These are phyloP conservation scores for Alosa alosa DNA, from an alignment of 2,113 vertebrate genomes.

Conservation along the genomic window DNA sequence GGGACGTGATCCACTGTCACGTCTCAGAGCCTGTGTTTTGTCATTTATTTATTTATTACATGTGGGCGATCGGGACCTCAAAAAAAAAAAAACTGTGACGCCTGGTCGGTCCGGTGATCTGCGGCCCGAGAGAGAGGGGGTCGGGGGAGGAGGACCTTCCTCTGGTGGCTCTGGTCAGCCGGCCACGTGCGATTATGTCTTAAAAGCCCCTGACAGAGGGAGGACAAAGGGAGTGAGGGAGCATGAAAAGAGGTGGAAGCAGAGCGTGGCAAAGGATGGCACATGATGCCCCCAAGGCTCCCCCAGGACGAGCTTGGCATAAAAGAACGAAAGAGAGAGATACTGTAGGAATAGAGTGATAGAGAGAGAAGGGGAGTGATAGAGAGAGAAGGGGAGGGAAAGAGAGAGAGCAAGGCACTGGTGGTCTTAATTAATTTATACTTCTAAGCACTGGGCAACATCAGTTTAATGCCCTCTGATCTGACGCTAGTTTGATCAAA, in stretches of 20 bases:
- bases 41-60: background rate
- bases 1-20: background rate
- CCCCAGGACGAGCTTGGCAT: slow-evolving; percentile 24
- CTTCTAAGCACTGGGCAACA: background rate
- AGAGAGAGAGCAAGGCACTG: slow-evolving; percentile 51
- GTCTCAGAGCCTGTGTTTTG: background rate
- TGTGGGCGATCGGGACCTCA: background rate
- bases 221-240: slow-evolving; percentile 40
- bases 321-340: slow-evolving; percentile 22
- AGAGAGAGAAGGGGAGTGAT: slow-evolving; percentile 16
- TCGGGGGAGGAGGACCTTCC: background rate
- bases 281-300: slow-evolving; percentile 36
- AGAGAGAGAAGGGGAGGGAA: slow-evolving; percentile 21
- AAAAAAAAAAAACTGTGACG: background rate
- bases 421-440: slow-evolving; percentile 18
- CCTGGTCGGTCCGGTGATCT: background rate
- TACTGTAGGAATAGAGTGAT: background rate
- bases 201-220: slow-evolving; percentile 45
- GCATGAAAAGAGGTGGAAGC: slow-evolving; percentile 36
- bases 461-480: slow-evolving; percentile 14
- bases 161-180: background rate
- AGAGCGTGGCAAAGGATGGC: slow-evolving; percentile 38
- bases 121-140: background rate
- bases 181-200: slow-evolving; percentile 42
- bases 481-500: slow-evolving; percentile 16